A percentile compares a stretch with the other conserved stretches of the same genome.
Conservation (phyloP, 2,888 invertebrate species). For the Clusia tigrina region DNA sequence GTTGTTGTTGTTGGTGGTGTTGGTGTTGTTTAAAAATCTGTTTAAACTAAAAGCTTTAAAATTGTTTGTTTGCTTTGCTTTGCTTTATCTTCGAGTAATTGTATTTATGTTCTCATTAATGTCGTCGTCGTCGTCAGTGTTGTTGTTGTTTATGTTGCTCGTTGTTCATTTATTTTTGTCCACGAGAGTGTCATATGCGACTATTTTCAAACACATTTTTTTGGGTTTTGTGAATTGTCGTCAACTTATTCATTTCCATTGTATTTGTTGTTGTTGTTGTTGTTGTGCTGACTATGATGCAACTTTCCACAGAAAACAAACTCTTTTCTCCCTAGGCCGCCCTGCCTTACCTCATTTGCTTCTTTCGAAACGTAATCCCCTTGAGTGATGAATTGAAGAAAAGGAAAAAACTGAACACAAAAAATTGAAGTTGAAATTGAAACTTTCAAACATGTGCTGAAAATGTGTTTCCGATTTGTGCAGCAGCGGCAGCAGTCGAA, state of each 20-base stretch:
- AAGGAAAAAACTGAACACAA: neutral
- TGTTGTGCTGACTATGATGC: conserved; percentile 17
- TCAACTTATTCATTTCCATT: too few relatives aligned
- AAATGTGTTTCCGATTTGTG: neutral
- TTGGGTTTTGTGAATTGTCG: too few relatives aligned
- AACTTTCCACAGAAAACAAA: conserved; percentile 13
- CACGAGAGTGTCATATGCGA: too few relatives aligned
- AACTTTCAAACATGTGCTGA: conserved; percentile 20
- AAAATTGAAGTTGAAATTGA: neutral
- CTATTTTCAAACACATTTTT: too few relatives aligned
- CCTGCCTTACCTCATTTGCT: neutral
- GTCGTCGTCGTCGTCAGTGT: too few relatives aligned
- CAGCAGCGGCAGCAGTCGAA: too few relatives aligned
- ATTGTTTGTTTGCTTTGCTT: neutral
- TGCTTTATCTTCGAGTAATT: neutral
- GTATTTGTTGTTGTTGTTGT: conserved; percentile 2
- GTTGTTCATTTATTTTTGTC: too few relatives aligned
- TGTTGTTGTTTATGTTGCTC: too few relatives aligned
- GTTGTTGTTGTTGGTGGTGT: too few relatives aligned
- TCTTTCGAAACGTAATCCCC: conserved; percentile 18
- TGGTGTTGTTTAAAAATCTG: neutral
- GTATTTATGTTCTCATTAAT: conserved; percentile 3
- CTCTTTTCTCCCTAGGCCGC: neutral
- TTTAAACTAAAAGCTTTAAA: conserved; percentile 4
- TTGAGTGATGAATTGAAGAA: neutral